Percentiles rank a stretch among this genome's conserved stretches.
phyloP scores from a whole-genome alignment of 1,140 invertebrate species.

The Delia radicum region DNA sequence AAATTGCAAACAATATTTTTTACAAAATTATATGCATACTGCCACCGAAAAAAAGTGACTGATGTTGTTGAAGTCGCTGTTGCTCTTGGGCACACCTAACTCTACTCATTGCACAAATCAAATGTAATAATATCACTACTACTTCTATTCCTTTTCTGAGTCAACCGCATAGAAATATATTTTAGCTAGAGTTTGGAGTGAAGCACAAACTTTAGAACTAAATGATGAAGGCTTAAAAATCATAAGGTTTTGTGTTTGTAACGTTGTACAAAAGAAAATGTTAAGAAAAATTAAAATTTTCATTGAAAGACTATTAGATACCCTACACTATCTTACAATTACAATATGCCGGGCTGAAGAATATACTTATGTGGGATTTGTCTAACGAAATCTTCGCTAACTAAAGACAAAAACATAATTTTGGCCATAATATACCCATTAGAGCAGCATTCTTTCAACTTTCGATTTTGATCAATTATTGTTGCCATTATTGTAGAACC shows the following conservation, averaged over 20 bases:
- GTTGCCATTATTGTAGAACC: no score
- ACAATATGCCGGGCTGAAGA: no score
- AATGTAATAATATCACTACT: neutral
- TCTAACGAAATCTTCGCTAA: no score
- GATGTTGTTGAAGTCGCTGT: neutral
- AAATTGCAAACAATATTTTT: neutral
- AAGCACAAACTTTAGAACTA: neutral
- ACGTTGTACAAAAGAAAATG: no score
- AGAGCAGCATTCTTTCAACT: no score
- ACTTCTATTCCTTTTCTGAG: neutral
- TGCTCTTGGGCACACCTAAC: neutral
- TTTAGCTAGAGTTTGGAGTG: neutral
- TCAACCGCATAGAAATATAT: neutral
- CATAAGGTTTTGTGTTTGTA: neutral
- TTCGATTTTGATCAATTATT: no score
- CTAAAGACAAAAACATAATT: no score
- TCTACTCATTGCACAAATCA: neutral
- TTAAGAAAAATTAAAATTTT: no score
- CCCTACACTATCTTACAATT: no score
- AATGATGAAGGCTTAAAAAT: neutral
- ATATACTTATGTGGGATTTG: no score
- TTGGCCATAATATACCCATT: no score
- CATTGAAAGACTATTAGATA: no score
- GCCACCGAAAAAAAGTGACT: neutral
- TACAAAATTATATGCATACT: neutral